A percentile compares a stretch with the other conserved stretches of the same genome.
These are phyloP conservation scores for Poecile montanus DNA, from an alignment of 2,797 vertebrate species.

Conservation along the genomic window DNA sequence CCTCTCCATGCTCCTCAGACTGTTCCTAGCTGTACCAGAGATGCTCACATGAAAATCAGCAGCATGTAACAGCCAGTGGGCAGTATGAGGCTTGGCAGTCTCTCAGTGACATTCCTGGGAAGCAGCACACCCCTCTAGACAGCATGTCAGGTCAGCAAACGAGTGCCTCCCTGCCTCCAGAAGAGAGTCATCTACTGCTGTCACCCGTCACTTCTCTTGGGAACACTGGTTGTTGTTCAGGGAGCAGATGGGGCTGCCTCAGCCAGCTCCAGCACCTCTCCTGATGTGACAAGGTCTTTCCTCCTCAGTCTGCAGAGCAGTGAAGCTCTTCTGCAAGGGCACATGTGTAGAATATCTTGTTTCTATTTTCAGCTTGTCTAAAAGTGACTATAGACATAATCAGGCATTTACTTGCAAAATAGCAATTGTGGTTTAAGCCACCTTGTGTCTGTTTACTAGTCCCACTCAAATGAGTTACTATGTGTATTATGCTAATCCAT, in stretches of 20 bases:
- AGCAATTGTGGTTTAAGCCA: background rate
- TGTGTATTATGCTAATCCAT: background rate
- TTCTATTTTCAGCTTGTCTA: background rate
- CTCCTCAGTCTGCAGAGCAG: background rate
- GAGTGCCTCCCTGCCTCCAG: background rate
- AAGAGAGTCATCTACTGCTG: background rate
- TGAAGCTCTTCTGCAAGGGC: background rate
- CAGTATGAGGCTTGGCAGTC: background rate
- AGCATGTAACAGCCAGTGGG: background rate
- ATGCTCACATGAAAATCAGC: background rate
- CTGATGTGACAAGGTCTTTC: background rate
- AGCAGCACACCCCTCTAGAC: background rate
- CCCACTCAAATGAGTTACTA: background rate
- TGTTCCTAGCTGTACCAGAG: background rate
- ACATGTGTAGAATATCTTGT: background rate
- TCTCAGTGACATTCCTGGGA: background rate
- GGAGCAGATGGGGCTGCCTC: background rate
- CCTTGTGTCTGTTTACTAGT: background rate
- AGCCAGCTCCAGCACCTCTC: background rate
- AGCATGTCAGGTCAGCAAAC: background rate
- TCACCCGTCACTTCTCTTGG: accelerated
- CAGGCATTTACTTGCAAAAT: background rate
- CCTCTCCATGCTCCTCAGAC: background rate
- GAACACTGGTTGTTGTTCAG: too few species aligned
- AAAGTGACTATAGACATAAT: background rate